Conservation (phyloP, 1,140 invertebrate species). For the Bombus waltoni region DNA sequence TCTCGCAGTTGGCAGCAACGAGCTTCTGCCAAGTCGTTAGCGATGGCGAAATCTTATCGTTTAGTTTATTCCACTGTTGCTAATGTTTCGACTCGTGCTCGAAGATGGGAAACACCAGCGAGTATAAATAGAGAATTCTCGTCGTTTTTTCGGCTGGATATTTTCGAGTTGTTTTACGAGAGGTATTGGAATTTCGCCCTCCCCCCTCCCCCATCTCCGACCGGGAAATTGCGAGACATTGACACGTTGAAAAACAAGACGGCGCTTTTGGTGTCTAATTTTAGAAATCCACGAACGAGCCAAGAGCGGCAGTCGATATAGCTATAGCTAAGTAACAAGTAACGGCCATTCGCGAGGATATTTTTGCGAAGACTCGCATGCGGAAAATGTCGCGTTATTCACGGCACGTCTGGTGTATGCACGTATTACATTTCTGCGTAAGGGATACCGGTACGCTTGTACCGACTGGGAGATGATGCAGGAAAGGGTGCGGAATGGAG, state of each 20-base stretch:
- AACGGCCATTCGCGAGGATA: neutral
- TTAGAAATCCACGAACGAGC: too few species aligned
- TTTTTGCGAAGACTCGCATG: neutral
- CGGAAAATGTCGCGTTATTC: slow-evolving; percentile 39
- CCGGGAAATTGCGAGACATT: neutral
- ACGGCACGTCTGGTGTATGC: slow-evolving; percentile 44
- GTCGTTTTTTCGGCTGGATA: neutral
- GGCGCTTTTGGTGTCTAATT: too few species aligned
- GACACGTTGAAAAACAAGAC: neutral
- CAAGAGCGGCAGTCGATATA: neutral
- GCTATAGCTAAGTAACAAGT: neutral
- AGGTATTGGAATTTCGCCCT: neutral
- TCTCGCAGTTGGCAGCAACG: slow-evolving; percentile 26
- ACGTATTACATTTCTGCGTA: slow-evolving; percentile 67
- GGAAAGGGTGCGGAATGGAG: slow-evolving; percentile 40
- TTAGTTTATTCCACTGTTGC: slow-evolving; percentile 16
- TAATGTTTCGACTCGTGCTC: slow-evolving; percentile 8
- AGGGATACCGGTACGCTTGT: slow-evolving; percentile 14
- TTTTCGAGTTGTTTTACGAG: neutral
- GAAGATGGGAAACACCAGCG: neutral
- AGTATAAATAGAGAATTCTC: neutral
- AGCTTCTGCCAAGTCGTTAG: slow-evolving; percentile 21
- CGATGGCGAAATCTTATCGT: slow-evolving; percentile 37
- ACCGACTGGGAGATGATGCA: slow-evolving; percentile 27
- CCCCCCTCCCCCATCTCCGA: too few species aligned